Evolutionary conservation across 2,797 vertebrate genomes (phyloP).

Genomic region (Tapirus indicus): DNA sequence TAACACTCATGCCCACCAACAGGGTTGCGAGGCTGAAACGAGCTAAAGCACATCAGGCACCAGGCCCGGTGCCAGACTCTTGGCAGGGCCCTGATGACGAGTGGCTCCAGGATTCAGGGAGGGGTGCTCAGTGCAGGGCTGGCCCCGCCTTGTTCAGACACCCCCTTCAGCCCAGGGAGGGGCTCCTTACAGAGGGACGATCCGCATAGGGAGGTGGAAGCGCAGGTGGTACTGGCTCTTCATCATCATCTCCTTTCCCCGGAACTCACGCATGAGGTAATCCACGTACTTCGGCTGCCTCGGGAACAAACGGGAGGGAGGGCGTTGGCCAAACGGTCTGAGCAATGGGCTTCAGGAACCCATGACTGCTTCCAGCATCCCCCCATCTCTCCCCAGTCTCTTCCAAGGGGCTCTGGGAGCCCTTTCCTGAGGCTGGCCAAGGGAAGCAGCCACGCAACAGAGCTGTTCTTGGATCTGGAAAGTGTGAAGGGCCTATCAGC

Average conservation of each 20-base stretch:
- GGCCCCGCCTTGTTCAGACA: neutral
- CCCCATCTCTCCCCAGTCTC: neutral
- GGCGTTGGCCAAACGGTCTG: rapidly evolving
- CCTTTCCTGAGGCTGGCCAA: neutral
- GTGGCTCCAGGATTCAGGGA: neutral
- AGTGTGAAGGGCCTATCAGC: neutral
- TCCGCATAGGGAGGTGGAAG: constrained; percentile 71
- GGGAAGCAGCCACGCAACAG: neutral
- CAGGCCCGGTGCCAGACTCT: neutral
- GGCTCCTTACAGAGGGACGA: constrained; percentile 72
- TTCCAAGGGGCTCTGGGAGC: neutral
- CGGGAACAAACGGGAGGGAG: neutral
- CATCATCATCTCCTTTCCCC: constrained; percentile 74
- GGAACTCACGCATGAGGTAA: constrained; percentile 75
- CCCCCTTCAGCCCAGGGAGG: neutral
- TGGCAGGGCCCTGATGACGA: neutral
- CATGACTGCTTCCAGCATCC: neutral
- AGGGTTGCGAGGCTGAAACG: neutral
- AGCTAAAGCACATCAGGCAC: neutral
- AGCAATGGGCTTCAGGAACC: neutral
- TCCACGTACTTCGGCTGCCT: constrained; percentile 81
- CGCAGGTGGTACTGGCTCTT: constrained; percentile 69
- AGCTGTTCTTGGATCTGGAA: neutral
- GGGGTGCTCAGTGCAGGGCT: neutral
- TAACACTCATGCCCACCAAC: neutral